These are phyloP conservation scores for Rotaria macrura DNA, from an alignment of 2,888 invertebrate genomes.

Conservation along the genomic window DNA sequence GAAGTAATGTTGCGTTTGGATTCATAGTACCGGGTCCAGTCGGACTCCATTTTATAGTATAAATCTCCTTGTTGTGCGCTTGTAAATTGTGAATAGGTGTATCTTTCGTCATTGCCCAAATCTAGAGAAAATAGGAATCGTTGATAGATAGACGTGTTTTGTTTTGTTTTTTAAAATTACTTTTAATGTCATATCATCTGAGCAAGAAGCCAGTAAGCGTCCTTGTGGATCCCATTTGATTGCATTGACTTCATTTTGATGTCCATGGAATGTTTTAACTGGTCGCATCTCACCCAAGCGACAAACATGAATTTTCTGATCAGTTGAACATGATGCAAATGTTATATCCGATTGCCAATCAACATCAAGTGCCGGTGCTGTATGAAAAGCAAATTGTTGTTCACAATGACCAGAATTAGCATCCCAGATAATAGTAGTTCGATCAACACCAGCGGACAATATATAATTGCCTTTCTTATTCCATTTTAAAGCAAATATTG, in stretches of 20 bases:
- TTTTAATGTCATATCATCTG: constrained; percentile 96
- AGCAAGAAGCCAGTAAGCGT: constrained; percentile 85
- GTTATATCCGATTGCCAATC: constrained; percentile 96
- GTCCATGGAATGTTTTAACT: constrained; percentile 87
- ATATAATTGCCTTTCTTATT: constrained; percentile 95
- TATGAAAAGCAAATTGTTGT: constrained; percentile 97
- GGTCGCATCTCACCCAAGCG: constrained; percentile 81
- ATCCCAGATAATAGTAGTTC: constrained; percentile 97
- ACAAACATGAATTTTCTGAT: constrained; percentile 95
- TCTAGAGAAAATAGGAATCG: constrained; percentile 50
- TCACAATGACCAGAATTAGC: constrained; percentile 84
- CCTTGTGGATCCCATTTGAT: constrained; percentile 99
- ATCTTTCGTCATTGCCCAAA: constrained; percentile 96
- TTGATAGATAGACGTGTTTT: constrained; percentile 9
- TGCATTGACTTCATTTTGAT: constrained; percentile 87
- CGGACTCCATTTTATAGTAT: constrained; percentile 98
- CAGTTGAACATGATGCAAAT: constrained; percentile 96
- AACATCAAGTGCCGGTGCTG: constrained; percentile 91
- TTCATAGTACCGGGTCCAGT: constrained; percentile 92
- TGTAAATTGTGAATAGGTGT: constrained; percentile 60
- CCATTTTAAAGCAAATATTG: constrained; percentile 98
- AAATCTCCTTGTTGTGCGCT: constrained; percentile 96
- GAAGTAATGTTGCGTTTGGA: constrained; percentile 85
- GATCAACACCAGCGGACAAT: constrained; percentile 83
- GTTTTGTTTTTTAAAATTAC: constrained; percentile 37